Evolutionary conservation across 2,797 vertebrate genomes (phyloP), one percentile per base, ranked within the genome.

Genomic region (Sorex maritimensis): DNA sequence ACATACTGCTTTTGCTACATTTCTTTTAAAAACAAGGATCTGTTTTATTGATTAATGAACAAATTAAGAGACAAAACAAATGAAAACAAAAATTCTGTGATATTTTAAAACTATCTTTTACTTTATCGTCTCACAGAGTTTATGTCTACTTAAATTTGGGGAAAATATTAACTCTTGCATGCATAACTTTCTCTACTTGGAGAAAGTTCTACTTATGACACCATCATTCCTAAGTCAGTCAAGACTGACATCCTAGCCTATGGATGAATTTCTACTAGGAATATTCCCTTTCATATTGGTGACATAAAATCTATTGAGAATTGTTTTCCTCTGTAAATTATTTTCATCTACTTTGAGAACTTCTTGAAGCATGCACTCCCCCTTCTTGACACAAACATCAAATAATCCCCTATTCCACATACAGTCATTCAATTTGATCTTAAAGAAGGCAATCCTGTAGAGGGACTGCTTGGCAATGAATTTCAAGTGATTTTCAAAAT

Each of bases 301-400:
- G 30, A 80, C 9, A 61, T 88, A 41, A 63, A 72, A 88, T 88
- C 21, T 77, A 6, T 78, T 63, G 26, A 86, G 5, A 17, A 11
- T 65, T 13, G 46, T 69, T 88, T 95, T 72, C 2, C 26, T 80
- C 65, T 67, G 61, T 82, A 74, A 81, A 72, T 68, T 11, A 83
- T 38, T 83, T 88, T 17, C 13, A 75, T 9, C 17, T 73, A 49
- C 7, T 65, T 63, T 63, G 65, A 21, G 67, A 72, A 34, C 67
- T 4, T 65, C 11, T 11, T 85, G 24, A 30, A 67, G 8, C 17
- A 68, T 12, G 17, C 46, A 19, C 6, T 69, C 10, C 65, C 26
- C 30, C 14, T 65, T 26, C 17, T 11, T 10, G 11, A 58, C 24
- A 68, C 5, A 63, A 63, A 34, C 12, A 65, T 17, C 46, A 61